phyloP scores from a whole-genome alignment of 2,113 vertebrate species.

The Chlamydotis undulata region DNA sequence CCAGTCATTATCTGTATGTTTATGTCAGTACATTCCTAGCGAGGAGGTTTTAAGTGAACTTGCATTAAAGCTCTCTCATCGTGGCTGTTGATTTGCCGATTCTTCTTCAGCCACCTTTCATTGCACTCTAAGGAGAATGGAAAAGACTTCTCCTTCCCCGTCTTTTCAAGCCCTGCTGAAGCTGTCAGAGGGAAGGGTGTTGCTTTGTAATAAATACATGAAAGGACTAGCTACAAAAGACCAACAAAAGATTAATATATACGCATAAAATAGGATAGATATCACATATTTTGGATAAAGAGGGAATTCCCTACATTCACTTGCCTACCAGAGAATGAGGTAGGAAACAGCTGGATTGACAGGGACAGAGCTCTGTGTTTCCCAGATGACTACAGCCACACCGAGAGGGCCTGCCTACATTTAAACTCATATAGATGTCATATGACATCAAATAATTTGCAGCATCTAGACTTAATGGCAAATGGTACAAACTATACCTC shows the following conservation, averaged over 20 bases:
- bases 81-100: background rate
- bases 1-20: fast-evolving
- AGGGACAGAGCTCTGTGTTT: background rate
- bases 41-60: background rate
- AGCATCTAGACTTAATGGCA: background rate
- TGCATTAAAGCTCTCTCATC: background rate
- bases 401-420: background rate
- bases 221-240: background rate
- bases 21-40: background rate
- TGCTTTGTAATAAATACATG: background rate
- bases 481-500: background rate
- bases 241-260: background rate
- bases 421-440: background rate
- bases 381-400: background rate
- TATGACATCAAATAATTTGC: background rate
- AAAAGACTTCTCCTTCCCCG: background rate
- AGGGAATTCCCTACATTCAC: background rate
- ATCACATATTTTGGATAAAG: background rate
- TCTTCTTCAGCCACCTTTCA: background rate
- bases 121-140: background rate
- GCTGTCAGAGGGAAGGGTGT: background rate
- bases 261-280: background rate
- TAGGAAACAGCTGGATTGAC: background rate
- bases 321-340: background rate
- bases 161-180: background rate